Evolutionary conservation across 2,888 invertebrate species (phyloP).

Genomic region (Choreutis nemorana): DNA sequence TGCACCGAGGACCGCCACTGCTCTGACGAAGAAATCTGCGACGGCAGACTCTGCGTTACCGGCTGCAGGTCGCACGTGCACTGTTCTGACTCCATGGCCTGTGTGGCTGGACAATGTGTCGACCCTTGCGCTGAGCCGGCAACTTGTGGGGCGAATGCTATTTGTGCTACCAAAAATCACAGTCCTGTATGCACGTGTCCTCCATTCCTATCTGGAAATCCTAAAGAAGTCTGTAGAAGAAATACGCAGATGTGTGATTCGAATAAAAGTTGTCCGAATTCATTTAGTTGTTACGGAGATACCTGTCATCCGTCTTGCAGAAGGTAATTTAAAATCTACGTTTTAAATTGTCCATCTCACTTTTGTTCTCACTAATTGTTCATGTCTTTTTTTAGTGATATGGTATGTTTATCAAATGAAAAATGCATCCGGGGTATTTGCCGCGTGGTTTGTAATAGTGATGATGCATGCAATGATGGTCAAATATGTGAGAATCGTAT

Average conservation of each 20-base stretch:
- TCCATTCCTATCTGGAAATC: conserved; percentile 75
- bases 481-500: conserved; percentile 89
- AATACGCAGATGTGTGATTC: conserved; percentile 69
- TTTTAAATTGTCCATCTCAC: not conserved
- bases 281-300: conserved; percentile 79
- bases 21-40: conserved; percentile 85
- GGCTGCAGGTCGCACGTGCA: conserved; percentile 85
- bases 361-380: conserved; percentile 3
- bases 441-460: conserved; percentile 86
- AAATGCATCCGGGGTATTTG: conserved; percentile 86
- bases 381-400: conserved; percentile 67
- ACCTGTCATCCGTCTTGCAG: conserved; percentile 81
- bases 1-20: conserved; percentile 89
- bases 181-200: conserved; percentile 79
- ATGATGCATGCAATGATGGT: conserved; percentile 78
- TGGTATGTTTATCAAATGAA: conserved; percentile 84
- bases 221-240: conserved; percentile 76
- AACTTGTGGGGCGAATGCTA: conserved; percentile 84
- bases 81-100: conserved; percentile 76
- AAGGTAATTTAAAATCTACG: conserved; percentile 53
- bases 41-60: conserved; percentile 77
- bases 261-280: conserved; percentile 73
- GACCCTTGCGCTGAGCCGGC: conserved; percentile 80
- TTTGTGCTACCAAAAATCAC: conserved; percentile 76
- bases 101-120: conserved; percentile 79